Percentiles rank a stretch among this genome's conserved stretches.
phyloP scores from a whole-genome alignment of 2,797 vertebrate genomes.

The Arrhamphus sclerolepis region DNA sequence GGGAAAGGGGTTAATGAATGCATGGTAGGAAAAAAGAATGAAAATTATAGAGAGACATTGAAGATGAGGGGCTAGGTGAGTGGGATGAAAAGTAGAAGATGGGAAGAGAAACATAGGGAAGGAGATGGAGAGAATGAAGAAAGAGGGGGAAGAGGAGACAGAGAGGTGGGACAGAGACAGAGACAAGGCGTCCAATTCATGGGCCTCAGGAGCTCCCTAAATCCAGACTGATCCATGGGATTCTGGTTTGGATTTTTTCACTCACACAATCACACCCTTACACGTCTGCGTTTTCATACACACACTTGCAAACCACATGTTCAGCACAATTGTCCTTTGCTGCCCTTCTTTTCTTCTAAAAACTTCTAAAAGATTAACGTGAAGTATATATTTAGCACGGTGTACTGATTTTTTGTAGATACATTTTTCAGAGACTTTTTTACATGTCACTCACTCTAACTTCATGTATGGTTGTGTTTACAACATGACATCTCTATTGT shows the following conservation, averaged over 20 bases:
- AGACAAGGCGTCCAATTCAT: conserved; percentile 79
- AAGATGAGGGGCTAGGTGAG: not conserved
- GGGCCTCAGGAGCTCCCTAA: conserved; percentile 71
- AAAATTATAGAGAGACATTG: not conserved
- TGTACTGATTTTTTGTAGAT: not conserved
- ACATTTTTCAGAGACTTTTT: not conserved
- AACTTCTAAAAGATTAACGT: not conserved
- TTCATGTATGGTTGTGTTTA: too few relatives aligned
- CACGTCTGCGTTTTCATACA: conserved; percentile 20
- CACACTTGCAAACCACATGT: conserved; percentile 29
- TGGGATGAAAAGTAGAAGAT: conserved; percentile 4
- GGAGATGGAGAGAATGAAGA: conserved; percentile 21
- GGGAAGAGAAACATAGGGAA: not conserved
- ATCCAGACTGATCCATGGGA: conserved; percentile 73
- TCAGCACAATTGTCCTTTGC: not conserved
- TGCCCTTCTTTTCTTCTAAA: conserved; percentile 4
- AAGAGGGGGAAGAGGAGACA: conserved; percentile 47
- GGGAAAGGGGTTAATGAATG: not conserved
- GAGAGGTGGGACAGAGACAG: conserved; percentile 54
- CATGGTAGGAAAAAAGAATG: not conserved
- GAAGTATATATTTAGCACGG: not conserved
- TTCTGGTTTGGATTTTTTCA: conserved; percentile 60
- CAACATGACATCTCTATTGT: too few relatives aligned
- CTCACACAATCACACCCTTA: conserved; percentile 29
- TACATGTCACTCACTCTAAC: too few relatives aligned